phyloP scores from a whole-genome alignment of 2,888 invertebrate species.

The Loripinus fragilis region DNA sequence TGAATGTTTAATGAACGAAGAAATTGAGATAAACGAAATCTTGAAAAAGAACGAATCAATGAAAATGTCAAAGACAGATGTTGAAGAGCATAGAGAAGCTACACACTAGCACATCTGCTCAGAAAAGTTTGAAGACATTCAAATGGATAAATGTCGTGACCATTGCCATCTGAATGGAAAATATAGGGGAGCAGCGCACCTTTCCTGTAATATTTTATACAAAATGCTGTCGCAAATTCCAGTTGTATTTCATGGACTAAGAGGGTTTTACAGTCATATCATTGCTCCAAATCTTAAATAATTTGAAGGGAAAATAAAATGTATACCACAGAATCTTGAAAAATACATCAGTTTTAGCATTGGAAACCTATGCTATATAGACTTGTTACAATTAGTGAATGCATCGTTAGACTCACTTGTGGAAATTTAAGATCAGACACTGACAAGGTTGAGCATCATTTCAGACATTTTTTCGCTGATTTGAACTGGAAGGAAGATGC shows the following conservation, averaged over 20 bases:
- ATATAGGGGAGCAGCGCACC: constrained; percentile 3
- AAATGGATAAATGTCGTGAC: not conserved
- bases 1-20: not conserved
- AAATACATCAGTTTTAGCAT: constrained; percentile 60
- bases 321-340: constrained; percentile 61
- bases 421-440: not conserved
- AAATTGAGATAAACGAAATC: not conserved
- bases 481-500: not conserved
- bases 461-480: constrained; percentile 10
- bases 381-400: constrained; percentile 35
- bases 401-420: constrained; percentile 32
- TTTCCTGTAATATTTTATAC: not conserved
- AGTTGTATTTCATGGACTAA: constrained; percentile 43
- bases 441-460: not conserved
- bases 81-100: not conserved
- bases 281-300: constrained; percentile 21
- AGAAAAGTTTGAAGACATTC: not conserved
- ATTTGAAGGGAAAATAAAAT: constrained; percentile 29
- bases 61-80: not conserved
- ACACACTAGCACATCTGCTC: not conserved
- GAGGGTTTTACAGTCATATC: constrained; percentile 38
- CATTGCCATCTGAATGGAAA: not conserved
- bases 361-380: constrained; percentile 60
- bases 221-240: constrained; percentile 23
- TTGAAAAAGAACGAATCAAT: not conserved